These are phyloP conservation scores for Podarcis lilfordi DNA, from an alignment of 2,797 vertebrate genomes.

Conservation along the genomic window DNA sequence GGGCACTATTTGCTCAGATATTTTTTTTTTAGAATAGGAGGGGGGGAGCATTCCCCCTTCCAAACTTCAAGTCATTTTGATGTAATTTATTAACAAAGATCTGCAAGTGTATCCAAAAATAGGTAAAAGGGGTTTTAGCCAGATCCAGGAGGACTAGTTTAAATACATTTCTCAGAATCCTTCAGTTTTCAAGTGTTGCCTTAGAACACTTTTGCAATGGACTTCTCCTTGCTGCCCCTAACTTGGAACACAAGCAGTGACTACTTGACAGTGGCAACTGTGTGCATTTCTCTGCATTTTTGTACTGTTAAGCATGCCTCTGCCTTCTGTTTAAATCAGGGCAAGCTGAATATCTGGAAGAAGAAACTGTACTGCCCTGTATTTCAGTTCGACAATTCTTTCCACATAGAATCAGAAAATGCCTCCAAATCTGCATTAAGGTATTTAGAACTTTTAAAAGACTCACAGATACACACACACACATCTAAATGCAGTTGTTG, in stretches of 20 bases:
- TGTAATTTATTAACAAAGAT: slow-evolving; percentile 90
- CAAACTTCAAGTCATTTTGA: slow-evolving; percentile 90
- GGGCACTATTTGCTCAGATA: slow-evolving; percentile 97
- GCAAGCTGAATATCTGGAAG: slow-evolving; percentile 5
- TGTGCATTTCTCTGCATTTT: slow-evolving; percentile 64
- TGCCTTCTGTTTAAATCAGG: slow-evolving; percentile 37
- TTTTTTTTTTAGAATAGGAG: slow-evolving; percentile 19
- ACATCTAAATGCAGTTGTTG: not conserved
- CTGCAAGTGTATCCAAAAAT: slow-evolving; percentile 73
- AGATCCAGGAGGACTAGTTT: slow-evolving; percentile 58
- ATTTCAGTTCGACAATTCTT: not conserved
- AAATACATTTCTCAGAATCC: slow-evolving; percentile 55
- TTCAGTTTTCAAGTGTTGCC: slow-evolving; percentile 16
- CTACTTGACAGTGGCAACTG: slow-evolving; percentile 59
- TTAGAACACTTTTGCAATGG: slow-evolving; percentile 48
- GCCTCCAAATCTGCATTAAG: not conserved
- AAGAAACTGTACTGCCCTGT: not conserved
- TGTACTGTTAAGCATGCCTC: slow-evolving; percentile 61
- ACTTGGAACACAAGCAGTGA: slow-evolving; percentile 37
- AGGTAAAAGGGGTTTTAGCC: slow-evolving; percentile 56
- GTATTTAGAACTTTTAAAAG: not conserved
- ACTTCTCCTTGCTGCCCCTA: not conserved
- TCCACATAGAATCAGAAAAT: accelerated
- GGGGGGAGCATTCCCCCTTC: slow-evolving; percentile 72
- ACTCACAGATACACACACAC: not conserved